Percentiles rank a stretch among this genome's conserved stretches.
These are phyloP conservation scores for Stenodema calcarata DNA, from an alignment of 2,888 invertebrate species.

Conservation along the genomic window DNA sequence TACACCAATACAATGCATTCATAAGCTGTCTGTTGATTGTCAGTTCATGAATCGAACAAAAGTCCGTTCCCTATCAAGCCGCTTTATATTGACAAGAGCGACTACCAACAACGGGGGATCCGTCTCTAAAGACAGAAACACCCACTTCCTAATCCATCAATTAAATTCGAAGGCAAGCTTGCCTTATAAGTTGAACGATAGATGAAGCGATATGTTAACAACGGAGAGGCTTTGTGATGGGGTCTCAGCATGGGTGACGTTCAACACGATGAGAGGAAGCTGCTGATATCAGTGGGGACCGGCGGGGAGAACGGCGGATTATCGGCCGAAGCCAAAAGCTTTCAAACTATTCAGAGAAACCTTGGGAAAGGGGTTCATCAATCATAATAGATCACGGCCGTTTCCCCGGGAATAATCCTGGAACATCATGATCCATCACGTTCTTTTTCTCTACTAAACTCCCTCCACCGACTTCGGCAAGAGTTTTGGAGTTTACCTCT, in stretches of 20 bases:
- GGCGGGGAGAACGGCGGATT: not conserved
- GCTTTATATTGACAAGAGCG: not conserved
- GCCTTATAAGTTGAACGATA: slow-evolving; percentile 14
- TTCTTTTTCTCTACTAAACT: not conserved
- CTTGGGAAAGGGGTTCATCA: slow-evolving; percentile 12
- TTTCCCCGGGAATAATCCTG: slow-evolving; percentile 24
- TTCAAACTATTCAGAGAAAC: not conserved
- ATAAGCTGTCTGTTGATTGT: not conserved
- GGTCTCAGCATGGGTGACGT: not conserved
- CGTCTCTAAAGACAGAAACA: not conserved
- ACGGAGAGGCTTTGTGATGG: not conserved
- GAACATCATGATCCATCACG: slow-evolving; percentile 40
- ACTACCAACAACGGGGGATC: not conserved
- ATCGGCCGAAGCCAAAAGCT: slow-evolving; percentile 4
- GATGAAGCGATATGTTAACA: slow-evolving; percentile 32
- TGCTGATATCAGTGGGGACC: not conserved
- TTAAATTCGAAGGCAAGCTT: slow-evolving; percentile 19
- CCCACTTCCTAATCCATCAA: slow-evolving; percentile 21
- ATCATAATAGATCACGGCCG: slow-evolving; percentile 39
- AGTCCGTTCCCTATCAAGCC: not conserved
- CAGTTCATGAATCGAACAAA: not conserved
- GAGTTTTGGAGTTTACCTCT: not conserved
- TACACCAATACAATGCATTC: no score
- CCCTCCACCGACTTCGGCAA: not conserved
- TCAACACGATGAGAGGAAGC: not conserved